phyloP scores from a whole-genome alignment of 2,797 vertebrate genomes.

The Gymnoscopelus braueri region DNA sequence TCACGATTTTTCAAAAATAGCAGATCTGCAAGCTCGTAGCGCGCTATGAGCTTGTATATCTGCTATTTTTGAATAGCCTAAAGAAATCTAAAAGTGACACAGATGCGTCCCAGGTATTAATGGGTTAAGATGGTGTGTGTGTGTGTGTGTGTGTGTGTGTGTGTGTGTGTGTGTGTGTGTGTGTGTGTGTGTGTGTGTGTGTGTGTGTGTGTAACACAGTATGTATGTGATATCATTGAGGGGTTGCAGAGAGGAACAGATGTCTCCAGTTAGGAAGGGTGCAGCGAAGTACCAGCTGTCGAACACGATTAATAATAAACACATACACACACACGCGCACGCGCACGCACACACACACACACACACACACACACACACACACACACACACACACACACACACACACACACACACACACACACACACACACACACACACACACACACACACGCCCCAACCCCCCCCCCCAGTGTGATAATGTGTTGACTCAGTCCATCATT shows the following conservation, averaged over 20 bases:
- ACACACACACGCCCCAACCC: not conserved
- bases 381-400: slow-evolving; percentile 10
- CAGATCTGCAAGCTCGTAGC: no score
- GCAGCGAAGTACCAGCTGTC: slow-evolving; percentile 64
- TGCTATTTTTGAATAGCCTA: no score
- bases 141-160: not conserved
- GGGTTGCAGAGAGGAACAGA: slow-evolving; percentile 66
- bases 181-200: not conserved
- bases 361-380: slow-evolving; percentile 17
- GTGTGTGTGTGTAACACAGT: not conserved
- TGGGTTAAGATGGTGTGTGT: no score
- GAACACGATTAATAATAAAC: slow-evolving; percentile 68
- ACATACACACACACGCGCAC: slow-evolving; percentile 17
- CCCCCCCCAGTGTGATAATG: slow-evolving; percentile 28
- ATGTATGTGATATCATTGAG: slow-evolving; percentile 30
- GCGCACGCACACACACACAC: slow-evolving; percentile 11
- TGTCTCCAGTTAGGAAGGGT: slow-evolving; percentile 62
- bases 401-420: not conserved
- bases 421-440: slow-evolving; percentile 12
- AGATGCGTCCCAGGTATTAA: no score
- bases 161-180: not conserved
- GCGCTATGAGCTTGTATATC: no score
- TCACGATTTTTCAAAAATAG: no score
- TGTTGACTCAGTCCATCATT: slow-evolving; percentile 6
- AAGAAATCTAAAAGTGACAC: no score